Conservation (phyloP, 2,113 vertebrate genomes). For the Chitala chitala region DNA sequence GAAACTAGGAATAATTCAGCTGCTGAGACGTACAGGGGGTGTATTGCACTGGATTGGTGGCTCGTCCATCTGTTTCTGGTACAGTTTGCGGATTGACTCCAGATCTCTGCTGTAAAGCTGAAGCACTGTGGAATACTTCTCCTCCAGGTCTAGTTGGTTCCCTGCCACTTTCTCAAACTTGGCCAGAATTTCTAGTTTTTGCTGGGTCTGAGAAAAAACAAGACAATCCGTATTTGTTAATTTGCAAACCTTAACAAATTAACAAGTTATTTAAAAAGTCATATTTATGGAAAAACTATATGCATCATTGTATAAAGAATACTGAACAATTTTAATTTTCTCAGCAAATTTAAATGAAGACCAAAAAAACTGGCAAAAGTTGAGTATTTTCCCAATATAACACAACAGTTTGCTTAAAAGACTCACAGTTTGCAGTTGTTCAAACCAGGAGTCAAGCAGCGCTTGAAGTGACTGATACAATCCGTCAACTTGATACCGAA, state of each 20-base stretch:
- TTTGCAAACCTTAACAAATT: no score
- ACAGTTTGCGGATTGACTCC: slow-evolving; percentile 64
- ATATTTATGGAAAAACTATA: no score
- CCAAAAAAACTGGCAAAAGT: no score
- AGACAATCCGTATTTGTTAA: neutral
- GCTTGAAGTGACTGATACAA: slow-evolving; percentile 63
- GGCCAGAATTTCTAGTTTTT: slow-evolving; percentile 62
- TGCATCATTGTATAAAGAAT: no score
- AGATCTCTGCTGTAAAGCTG: slow-evolving; percentile 65
- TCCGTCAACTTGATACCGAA: slow-evolving; percentile 63
- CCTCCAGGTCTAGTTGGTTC: slow-evolving; percentile 58
- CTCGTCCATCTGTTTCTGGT: slow-evolving; percentile 63
- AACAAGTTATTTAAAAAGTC: no score
- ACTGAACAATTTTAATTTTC: no score
- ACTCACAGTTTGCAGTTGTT: slow-evolving; percentile 63
- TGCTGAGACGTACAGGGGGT: slow-evolving; percentile 67
- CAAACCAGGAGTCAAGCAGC: slow-evolving; percentile 69
- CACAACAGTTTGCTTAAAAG: neutral
- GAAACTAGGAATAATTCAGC: no score
- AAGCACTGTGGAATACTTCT: slow-evolving; percentile 58
- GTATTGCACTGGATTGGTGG: slow-evolving; percentile 64
- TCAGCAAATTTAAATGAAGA: no score
- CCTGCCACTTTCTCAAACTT: slow-evolving; percentile 59
- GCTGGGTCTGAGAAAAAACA: slow-evolving; percentile 58
- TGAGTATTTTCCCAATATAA: no score